phyloP scores from a whole-genome alignment of 1,140 invertebrate species.

The Drosophila triauraria region DNA sequence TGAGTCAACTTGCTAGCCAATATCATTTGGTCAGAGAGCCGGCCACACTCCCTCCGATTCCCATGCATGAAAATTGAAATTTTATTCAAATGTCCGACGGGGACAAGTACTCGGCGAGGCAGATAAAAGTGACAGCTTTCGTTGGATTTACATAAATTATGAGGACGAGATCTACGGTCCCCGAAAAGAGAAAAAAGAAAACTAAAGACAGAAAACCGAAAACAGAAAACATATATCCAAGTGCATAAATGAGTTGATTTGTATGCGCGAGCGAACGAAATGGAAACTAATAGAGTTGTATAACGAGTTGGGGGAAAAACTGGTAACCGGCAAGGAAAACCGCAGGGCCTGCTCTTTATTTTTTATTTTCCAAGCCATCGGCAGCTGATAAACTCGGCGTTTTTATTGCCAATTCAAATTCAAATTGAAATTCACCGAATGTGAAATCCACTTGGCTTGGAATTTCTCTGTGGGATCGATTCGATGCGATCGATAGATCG shows the following conservation, averaged over 20 bases:
- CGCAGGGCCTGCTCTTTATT: conserved; percentile 25
- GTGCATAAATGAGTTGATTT: conserved; percentile 74
- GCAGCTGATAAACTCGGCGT: conserved; percentile 74
- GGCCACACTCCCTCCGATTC: conserved; percentile 9
- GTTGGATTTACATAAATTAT: conserved; percentile 77
- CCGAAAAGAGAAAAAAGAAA: conserved; percentile 16
- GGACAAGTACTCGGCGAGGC: conserved; percentile 23
- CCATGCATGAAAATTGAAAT: conserved; percentile 77
- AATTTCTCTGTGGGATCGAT: conserved; percentile 35
- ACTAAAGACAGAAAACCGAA: neutral
- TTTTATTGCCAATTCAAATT: conserved; percentile 78
- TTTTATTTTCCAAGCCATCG: conserved; percentile 37
- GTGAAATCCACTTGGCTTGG: conserved; percentile 26
- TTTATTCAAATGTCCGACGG: conserved; percentile 63
- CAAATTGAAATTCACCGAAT: conserved; percentile 58
- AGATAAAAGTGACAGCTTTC: conserved; percentile 51
- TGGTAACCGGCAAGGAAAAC: conserved; percentile 55
- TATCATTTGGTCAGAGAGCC: conserved; percentile 36
- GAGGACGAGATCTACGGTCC: conserved; percentile 41
- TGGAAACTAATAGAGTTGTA: conserved; percentile 79
- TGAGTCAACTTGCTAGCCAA: conserved; percentile 58
- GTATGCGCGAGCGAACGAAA: conserved; percentile 63
- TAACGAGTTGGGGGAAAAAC: conserved; percentile 70
- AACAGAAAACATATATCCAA: neutral
- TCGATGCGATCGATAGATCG: conserved; percentile 33